phyloP scores from a whole-genome alignment of 1,140 invertebrate genomes.

The Neodiprion pinetum region DNA sequence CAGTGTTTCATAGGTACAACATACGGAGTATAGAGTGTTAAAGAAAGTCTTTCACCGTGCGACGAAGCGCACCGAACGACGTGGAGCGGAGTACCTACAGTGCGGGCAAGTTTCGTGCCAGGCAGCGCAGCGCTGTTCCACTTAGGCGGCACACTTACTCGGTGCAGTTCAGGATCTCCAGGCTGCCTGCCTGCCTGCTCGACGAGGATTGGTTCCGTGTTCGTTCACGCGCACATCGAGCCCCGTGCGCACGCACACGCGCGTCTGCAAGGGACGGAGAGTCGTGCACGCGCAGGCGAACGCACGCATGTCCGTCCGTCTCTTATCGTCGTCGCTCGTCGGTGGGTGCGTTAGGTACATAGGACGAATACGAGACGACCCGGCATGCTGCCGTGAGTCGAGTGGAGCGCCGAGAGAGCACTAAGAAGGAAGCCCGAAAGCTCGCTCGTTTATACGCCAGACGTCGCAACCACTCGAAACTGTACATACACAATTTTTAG shows the following conservation, averaged over 20 bases:
- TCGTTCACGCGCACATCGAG: constrained; percentile 15
- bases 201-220: constrained; percentile 17
- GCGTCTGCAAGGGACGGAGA: neutral
- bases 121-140: constrained; percentile 61
- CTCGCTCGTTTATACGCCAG: too few relatives aligned
- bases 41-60: constrained; percentile 63
- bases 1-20: neutral
- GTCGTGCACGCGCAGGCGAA: neutral
- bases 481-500: too few relatives aligned
- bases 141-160: constrained; percentile 61
- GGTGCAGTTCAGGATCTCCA: constrained; percentile 57
- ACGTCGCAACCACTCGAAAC: too few relatives aligned
- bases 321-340: too few relatives aligned
- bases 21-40: constrained; percentile 31
- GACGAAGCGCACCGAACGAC: constrained; percentile 37
- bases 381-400: too few relatives aligned
- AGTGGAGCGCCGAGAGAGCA: too few relatives aligned
- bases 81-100: constrained; percentile 57
- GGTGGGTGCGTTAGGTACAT: too few relatives aligned
- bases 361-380: too few relatives aligned
- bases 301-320: neutral
- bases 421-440: too few relatives aligned
- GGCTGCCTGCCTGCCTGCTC: constrained; percentile 48
- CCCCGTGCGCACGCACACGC: constrained; percentile 2
- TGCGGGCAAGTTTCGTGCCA: constrained; percentile 53